These are phyloP conservation scores for Plusia festucae DNA, from an alignment of 2,888 invertebrate species.

Conservation along the genomic window DNA sequence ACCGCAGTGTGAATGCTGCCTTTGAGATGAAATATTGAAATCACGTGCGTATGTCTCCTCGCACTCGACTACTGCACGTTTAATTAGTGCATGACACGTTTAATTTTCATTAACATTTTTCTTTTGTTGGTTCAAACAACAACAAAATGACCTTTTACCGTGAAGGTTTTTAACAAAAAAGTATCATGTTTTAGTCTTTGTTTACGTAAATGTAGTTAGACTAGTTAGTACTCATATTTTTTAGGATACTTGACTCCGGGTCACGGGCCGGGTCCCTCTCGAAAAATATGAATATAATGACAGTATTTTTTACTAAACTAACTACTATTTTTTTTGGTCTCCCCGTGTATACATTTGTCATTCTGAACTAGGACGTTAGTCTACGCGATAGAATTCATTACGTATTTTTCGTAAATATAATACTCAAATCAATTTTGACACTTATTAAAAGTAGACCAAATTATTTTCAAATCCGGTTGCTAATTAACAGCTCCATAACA, in stretches of 20 bases:
- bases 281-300: constrained; percentile 62
- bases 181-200: constrained; percentile 48
- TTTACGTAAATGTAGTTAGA: constrained; percentile 39
- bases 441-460: not conserved
- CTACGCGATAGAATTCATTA: constrained; percentile 20
- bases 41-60: constrained; percentile 71
- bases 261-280: constrained; percentile 55
- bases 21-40: constrained; percentile 85
- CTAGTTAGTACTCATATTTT: constrained; percentile 44
- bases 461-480: constrained; percentile 4
- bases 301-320: constrained; percentile 59
- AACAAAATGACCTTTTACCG: constrained; percentile 34
- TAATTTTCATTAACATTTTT: constrained; percentile 34
- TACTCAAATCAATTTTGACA: not conserved
- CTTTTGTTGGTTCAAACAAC: constrained; percentile 38
- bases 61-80: constrained; percentile 48
- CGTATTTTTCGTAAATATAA: not conserved
- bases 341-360: constrained; percentile 46
- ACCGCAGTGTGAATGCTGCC: constrained; percentile 80
- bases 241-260: constrained; percentile 56
- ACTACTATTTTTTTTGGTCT: constrained; percentile 46
- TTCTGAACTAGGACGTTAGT: constrained; percentile 22
- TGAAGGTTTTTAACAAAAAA: constrained; percentile 38
- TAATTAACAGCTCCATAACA: not conserved
- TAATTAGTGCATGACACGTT: constrained; percentile 46